Evolutionary conservation across 1,140 invertebrate genomes (phyloP), one percentile per base, ranked within the genome.

Genomic region (Popillia japonica): DNA sequence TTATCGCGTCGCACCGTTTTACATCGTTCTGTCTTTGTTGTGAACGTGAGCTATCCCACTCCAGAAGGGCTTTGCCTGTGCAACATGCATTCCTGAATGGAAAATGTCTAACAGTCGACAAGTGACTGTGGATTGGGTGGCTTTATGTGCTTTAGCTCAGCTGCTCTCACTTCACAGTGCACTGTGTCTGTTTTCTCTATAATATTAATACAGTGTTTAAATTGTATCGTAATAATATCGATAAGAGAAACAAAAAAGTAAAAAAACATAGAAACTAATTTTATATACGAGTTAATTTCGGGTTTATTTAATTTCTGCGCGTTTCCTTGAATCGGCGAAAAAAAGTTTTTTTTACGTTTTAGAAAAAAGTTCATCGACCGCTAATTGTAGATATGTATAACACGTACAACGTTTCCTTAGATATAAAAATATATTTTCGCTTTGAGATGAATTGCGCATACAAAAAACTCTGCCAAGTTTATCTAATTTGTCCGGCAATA

Each of bases 1-100:
- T 55, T 55, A 68, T 34, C 10, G 61, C 17, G 7, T 27, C 61
- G 20, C 22, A 68, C 48, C 11, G 48, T 55, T 55, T 34, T 55
- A 17, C 48, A 17, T 55, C 48, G 48, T 22, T 68, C 61, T 17
- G 6, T 48, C 44, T 68, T 8, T 34, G 61, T 68, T 22, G 27
- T 22, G 20, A 68, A 22, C 61, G 11, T 17, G 48, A 20, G 34
- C 72, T 44, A 74, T 42, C 72, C 72, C 72, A 74, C 72, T 74
- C 72, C 72, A 74, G 72, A 74, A 74, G 72, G 72, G 72, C 41
- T 74, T 74, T 42, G 72, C 41, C 72, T 74, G 72, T 74, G 72
- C 72, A 74, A 74, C 40, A 42, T 74, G 72, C 72, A 74, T 74
- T 74, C 72, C 41, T 74, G 17, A 74, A 74, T 74, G 72, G 72